phyloP scores from a whole-genome alignment of 2,113 vertebrate species.

The Cheilinus undulatus region DNA sequence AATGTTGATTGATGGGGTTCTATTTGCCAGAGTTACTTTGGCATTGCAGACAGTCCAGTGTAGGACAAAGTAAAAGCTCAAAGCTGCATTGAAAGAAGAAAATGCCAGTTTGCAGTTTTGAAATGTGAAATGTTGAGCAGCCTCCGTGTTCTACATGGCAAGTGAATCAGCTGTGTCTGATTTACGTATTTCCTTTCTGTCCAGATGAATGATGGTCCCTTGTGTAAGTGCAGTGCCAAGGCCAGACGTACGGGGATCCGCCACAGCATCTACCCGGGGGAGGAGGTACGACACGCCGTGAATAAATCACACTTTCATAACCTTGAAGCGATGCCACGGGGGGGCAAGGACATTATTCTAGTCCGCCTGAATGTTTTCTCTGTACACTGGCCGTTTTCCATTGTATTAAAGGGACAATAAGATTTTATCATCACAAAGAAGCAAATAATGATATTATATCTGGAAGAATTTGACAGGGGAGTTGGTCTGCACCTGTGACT shows the following conservation, averaged over 20 bases:
- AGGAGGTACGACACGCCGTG: slow-evolving; percentile 87
- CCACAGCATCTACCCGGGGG: slow-evolving; percentile 98
- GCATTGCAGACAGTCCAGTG: too few species aligned
- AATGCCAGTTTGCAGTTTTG: not conserved
- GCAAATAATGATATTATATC: slow-evolving; percentile 21
- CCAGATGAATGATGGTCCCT: slow-evolving; percentile 98
- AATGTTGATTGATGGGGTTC: too few species aligned
- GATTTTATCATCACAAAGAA: slow-evolving; percentile 31
- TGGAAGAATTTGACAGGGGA: slow-evolving; percentile 8
- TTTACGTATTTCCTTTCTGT: slow-evolving; percentile 59
- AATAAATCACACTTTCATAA: slow-evolving; percentile 75
- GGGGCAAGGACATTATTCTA: slow-evolving; percentile 52
- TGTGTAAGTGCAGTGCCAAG: slow-evolving; percentile 98
- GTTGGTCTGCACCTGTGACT: slow-evolving; percentile 10
- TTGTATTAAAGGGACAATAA: slow-evolving; percentile 12
- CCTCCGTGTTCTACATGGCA: slow-evolving; percentile 8
- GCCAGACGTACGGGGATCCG: slow-evolving; percentile 96
- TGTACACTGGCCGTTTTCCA: slow-evolving; percentile 1
- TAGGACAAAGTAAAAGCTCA: not conserved
- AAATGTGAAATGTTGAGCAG: slow-evolving; percentile 15
- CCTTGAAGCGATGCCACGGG: slow-evolving; percentile 56
- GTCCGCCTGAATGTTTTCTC: slow-evolving; percentile 31
- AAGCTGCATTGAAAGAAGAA: not conserved
- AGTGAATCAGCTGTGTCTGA: slow-evolving; percentile 44
- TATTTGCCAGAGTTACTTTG: too few species aligned